Evolutionary conservation across 2,113 vertebrate genomes (phyloP).

Genomic region (Mandrillus leucophaeus): DNA sequence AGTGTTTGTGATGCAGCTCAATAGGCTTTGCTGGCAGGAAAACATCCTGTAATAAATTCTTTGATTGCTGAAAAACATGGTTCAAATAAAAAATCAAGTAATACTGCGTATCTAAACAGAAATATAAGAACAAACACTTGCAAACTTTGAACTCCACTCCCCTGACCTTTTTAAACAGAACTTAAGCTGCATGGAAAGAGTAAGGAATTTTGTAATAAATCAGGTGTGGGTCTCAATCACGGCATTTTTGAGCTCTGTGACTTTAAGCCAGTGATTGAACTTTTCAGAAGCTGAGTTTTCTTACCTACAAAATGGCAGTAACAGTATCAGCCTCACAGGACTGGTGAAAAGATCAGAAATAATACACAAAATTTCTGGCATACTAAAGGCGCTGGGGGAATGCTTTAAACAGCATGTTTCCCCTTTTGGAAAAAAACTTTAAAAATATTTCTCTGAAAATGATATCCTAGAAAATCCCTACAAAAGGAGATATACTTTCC

Average conservation of each 20-base stretch:
- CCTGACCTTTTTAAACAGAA: neutral
- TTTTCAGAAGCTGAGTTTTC: constrained; percentile 4
- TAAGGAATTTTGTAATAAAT: neutral
- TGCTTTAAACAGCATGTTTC: neutral
- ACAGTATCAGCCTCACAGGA: neutral
- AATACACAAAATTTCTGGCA: neutral
- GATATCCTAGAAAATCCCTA: neutral
- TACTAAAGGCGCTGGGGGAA: neutral
- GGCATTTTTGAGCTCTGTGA: neutral
- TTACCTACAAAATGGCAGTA: neutral
- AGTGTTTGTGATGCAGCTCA: constrained; percentile 49
- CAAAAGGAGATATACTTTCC: neutral
- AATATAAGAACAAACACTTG: neutral
- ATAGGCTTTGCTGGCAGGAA: constrained; percentile 57
- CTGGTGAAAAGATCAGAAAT: neutral
- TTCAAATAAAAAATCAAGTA: constrained; percentile 42
- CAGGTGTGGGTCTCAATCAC: neutral
- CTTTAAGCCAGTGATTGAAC: neutral
- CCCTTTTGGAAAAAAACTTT: neutral
- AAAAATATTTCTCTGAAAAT: constrained; percentile 7
- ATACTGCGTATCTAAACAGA: neutral
- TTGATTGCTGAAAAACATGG: constrained; percentile 54
- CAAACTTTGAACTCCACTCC: neutral
- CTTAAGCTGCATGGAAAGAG: neutral
- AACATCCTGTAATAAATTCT: constrained; percentile 65